Conservation (phyloP, 2,797 vertebrate species). For the Hapalemur alaotrensis region DNA sequence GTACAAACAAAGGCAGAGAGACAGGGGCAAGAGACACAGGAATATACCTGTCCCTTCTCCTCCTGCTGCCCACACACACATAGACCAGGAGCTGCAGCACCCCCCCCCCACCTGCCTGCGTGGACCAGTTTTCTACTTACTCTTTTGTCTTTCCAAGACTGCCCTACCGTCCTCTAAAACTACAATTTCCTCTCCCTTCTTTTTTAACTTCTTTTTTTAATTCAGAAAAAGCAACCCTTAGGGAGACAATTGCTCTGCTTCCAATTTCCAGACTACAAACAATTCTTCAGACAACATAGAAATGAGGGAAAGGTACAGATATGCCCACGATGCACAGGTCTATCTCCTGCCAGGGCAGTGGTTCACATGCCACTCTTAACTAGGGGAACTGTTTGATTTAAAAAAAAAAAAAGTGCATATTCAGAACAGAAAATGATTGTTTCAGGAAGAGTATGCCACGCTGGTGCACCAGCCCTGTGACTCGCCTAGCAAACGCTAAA, state of each 20-base stretch:
- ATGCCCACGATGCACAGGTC: neutral
- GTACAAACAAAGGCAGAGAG: neutral
- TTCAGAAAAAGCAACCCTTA: neutral
- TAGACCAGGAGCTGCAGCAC: rapidly evolving
- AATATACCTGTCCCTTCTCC: rapidly evolving
- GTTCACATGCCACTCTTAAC: neutral
- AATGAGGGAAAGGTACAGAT: neutral
- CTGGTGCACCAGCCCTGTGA: neutral
- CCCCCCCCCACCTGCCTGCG: rapidly evolving
- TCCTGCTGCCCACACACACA: neutral
- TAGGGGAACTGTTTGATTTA: neutral
- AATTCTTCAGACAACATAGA: neutral
- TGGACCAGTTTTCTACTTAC: rapidly evolving
- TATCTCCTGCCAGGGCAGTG: rapidly evolving
- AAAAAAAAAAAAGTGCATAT: neutral
- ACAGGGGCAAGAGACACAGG: neutral
- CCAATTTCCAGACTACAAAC: neutral
- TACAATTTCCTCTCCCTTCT: neutral
- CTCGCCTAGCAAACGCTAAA: rapidly evolving
- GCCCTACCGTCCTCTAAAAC: neutral
- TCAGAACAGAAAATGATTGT: rapidly evolving
- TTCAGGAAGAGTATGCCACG: rapidly evolving
- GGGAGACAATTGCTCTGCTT: neutral
- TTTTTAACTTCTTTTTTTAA: neutral
- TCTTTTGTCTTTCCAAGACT: too few species aligned